A percentile compares a stretch with the other conserved stretches of the same genome.
Evolutionary conservation across 2,888 invertebrate species (phyloP).

Genomic region (Cryptus armator): DNA sequence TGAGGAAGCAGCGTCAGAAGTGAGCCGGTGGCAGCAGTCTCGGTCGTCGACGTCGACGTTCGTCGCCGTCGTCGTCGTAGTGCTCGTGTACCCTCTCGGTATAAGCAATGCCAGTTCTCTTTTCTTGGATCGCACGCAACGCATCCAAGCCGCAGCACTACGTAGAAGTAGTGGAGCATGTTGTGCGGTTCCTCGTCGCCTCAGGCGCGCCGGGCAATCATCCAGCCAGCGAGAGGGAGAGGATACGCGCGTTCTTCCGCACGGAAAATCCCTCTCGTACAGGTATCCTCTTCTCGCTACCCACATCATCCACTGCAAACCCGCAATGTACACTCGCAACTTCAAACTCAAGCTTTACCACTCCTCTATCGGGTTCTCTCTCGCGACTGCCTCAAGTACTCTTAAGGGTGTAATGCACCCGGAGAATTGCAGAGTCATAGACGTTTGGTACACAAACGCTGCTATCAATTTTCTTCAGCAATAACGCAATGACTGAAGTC

Average conservation of each 20-base stretch:
- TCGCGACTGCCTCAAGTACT: slow-evolving; percentile 44
- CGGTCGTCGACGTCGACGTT: slow-evolving; percentile 51
- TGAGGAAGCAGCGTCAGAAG: slow-evolving; percentile 52
- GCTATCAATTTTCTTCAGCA: neutral
- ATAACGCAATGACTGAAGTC: neutral
- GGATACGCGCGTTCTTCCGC: slow-evolving; percentile 56
- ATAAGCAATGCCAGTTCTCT: slow-evolving; percentile 55
- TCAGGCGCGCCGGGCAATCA: slow-evolving; percentile 73
- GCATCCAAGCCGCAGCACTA: slow-evolving; percentile 46
- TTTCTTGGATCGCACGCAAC: slow-evolving; percentile 68
- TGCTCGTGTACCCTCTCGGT: slow-evolving; percentile 62
- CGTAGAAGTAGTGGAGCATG: slow-evolving; percentile 44
- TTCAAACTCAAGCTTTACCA: slow-evolving; percentile 43
- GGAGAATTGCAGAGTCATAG: slow-evolving; percentile 26
- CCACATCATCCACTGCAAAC: slow-evolving; percentile 5
- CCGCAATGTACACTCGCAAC: slow-evolving; percentile 41
- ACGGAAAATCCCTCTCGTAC: slow-evolving; percentile 33
- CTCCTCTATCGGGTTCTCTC: neutral
- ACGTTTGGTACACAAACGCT: neutral
- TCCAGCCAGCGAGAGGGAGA: slow-evolving; percentile 65
- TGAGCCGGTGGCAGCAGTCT: slow-evolving; percentile 64
- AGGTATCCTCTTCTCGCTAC: slow-evolving; percentile 26
- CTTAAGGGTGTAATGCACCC: slow-evolving; percentile 63
- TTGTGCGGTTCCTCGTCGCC: slow-evolving; percentile 65
- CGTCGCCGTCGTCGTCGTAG: slow-evolving; percentile 49